These are phyloP conservation scores for Phania funesta DNA, from an alignment of 2,888 invertebrate species.

Conservation along the genomic window DNA sequence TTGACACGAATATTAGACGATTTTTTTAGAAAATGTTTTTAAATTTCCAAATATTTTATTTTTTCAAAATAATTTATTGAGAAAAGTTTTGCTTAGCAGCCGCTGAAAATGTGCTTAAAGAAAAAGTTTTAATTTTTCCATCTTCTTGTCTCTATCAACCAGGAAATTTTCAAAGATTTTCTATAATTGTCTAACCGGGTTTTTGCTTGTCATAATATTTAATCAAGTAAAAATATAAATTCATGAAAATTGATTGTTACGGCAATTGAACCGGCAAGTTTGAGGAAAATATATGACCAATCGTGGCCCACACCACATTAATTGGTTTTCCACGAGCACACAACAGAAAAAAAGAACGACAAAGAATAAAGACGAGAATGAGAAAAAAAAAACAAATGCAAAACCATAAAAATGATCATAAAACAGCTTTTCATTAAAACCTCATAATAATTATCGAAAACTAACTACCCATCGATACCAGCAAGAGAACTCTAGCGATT, in stretches of 20 bases:
- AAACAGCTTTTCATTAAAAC: conserved; percentile 54
- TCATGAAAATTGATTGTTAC: conserved; percentile 34
- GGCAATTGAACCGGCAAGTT: conserved; percentile 9
- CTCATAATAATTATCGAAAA: conserved; percentile 33
- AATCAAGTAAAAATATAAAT: conserved; percentile 45
- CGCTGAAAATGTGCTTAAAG: background rate
- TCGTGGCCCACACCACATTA: conserved; percentile 26
- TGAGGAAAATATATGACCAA: conserved; percentile 11
- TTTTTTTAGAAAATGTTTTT: no score
- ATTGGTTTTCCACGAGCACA: conserved; percentile 4
- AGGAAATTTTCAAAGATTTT: no score
- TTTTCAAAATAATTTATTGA: no score
- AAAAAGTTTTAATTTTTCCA: background rate
- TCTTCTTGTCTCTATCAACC: background rate
- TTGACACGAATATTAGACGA: no score
- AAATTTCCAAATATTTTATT: no score
- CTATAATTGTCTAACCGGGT: background rate
- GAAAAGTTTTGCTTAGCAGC: no score
- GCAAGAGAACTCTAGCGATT: background rate
- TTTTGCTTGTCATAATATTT: background rate
- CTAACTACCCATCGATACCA: conserved; percentile 6
- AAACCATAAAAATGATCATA: conserved; percentile 56
- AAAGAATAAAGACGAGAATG: conserved; percentile 12
- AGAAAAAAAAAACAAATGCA: conserved; percentile 45
- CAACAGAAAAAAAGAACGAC: background rate